phyloP scores from a whole-genome alignment of 1,140 invertebrate genomes.

The Drosophila chauvacae region DNA sequence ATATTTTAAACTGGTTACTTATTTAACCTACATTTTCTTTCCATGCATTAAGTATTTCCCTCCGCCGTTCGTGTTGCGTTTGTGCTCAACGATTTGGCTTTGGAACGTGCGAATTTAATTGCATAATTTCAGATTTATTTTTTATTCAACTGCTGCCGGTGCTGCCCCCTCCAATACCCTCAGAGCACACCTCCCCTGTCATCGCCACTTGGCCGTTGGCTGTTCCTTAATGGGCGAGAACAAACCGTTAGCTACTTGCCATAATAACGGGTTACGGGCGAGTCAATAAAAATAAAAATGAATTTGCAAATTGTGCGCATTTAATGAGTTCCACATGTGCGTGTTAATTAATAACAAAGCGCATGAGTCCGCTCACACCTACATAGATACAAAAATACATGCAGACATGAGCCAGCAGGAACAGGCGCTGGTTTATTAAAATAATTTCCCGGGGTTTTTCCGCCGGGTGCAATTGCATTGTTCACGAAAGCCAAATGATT shows the following conservation, averaged over 20 bases:
- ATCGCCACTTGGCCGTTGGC: conserved; percentile 21
- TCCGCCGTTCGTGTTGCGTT: conserved; percentile 3
- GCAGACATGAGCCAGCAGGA: conserved; percentile 3
- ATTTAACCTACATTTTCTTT: not conserved
- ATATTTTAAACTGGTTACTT: not conserved
- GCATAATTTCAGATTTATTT: conserved; percentile 77
- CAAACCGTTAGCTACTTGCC: conserved; percentile 52
- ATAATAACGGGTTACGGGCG: conserved; percentile 36
- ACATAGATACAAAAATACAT: not conserved
- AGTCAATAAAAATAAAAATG: conserved; percentile 79
- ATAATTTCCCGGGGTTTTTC: conserved; percentile 20
- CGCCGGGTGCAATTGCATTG: conserved; percentile 13
- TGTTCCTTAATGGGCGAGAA: conserved; percentile 39
- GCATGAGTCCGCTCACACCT: not conserved
- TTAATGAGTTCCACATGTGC: conserved; percentile 73
- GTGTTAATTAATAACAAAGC: conserved; percentile 74
- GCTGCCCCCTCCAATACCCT: not conserved
- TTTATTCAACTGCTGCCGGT: conserved; percentile 47
- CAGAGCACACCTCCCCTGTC: not conserved
- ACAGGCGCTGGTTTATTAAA: conserved; percentile 23
- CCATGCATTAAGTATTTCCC: not conserved
- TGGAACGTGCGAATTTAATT: conserved; percentile 61
- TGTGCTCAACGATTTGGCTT: conserved; percentile 37
- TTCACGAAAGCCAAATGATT: conserved; percentile 20
- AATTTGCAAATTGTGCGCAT: conserved; percentile 69